Percentiles rank a stretch among this genome's conserved stretches.
These are phyloP conservation scores for Brotula barbata DNA, from an alignment of 2,797 vertebrate genomes.

Conservation along the genomic window DNA sequence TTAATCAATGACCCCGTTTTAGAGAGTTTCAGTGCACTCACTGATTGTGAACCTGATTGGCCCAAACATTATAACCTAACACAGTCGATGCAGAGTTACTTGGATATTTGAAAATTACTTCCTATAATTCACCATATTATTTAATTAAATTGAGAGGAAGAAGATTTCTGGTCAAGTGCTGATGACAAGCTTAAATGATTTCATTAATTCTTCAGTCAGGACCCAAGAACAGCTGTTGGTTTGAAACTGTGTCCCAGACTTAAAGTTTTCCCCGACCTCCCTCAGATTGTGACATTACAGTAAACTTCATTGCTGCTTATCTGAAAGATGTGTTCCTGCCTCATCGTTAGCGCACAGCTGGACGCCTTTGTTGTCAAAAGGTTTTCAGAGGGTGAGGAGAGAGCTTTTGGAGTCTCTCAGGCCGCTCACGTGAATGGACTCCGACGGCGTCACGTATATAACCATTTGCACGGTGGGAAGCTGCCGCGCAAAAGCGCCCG, in stretches of 20 bases:
- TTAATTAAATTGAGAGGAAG: background rate
- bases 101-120: too few relatives aligned
- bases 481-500: conserved; percentile 61
- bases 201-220: background rate
- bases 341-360: conserved; percentile 68
- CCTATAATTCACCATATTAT: too few relatives aligned
- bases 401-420: conserved; percentile 32
- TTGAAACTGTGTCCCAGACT: background rate
- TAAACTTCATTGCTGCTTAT: conserved; percentile 22
- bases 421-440: conserved; percentile 53
- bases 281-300: conserved; percentile 4
- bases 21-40: too few relatives aligned
- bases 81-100: too few relatives aligned
- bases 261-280: background rate
- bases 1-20: too few relatives aligned
- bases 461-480: conserved; percentile 73
- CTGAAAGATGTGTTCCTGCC: conserved; percentile 38
- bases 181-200: background rate
- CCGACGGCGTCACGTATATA: conserved; percentile 53
- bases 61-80: too few relatives aligned
- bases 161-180: background rate
- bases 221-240: background rate
- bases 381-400: conserved; percentile 47
- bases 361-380: conserved; percentile 52
- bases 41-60: too few relatives aligned